Base-by-base conservation (phyloP, 2,888 invertebrate genomes). In the Brachylomia viminalis region DNA sequence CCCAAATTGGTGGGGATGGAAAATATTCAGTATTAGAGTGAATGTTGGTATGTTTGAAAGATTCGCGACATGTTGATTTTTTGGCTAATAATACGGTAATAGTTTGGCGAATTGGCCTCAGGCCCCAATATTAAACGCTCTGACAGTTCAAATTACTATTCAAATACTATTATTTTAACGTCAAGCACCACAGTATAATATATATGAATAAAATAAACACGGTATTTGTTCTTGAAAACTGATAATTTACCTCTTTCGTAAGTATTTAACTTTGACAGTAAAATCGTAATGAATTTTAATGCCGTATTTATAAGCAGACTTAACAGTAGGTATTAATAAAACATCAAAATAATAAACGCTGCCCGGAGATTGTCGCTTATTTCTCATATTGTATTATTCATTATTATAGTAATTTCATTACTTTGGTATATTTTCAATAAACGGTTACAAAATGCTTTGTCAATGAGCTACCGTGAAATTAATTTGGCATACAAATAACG, bases 351-450 rank as follows among this genome's bases (percentile, higher is more conserved):
- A n/a, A 68, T 65, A 38, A 73, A 52, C 15, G 68, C 56, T 47
- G 13, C 77, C 81, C 79, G 58, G 13, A 65, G 73, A 67, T 70
- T 27, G 49, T 47, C 71, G 59, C 30, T 82, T 75, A 54, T 67
- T 75, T 54, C 62, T 71, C 52, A 45, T 64, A 62, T 58, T 67
- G 72, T 72, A 70, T 62, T 75, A 67, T n/a, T n/a, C n/a, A 82
- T 70, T 70, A 72, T 58, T 47, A 67, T 68, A 65, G 49, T 71
- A 74, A 80, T 73, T 68, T 68, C 23, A 75, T 70, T 68, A 62
- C 75, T 23, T 59, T 30, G 61, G 33, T 61, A 67, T 72, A 59
- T 72, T 74, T 82, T 74, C 78, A 82, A 82, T 83, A 83, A 83
- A 67, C 59, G 72, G 30, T 67, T 61, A 54, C 67, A 67, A 71